Evolutionary conservation across 2,113 vertebrate species (phyloP), one percentile per base, ranked within the genome.

Genomic region (Gopherus evgoodei): DNA sequence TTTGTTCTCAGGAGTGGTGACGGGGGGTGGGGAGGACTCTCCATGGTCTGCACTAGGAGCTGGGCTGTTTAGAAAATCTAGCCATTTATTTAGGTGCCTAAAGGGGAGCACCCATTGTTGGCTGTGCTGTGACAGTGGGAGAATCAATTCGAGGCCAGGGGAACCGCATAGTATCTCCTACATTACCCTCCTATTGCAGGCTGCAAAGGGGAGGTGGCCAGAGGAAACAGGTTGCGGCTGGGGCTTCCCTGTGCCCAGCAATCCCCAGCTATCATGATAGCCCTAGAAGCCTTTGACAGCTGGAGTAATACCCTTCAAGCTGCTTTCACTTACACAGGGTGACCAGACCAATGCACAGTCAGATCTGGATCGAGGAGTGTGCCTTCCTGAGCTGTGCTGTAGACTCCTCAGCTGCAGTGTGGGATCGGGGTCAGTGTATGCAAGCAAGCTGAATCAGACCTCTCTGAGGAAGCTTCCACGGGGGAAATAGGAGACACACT

Each of bases 21-120:
- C 5, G 4, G 27, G 16, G 2, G 31, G 35, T 5, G 31, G 7
- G 35, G 35, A 3, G 5, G 17, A 72, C 21, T 72, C 9, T 11
- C n/a, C 9, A n/a, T 17, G 5, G 8, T n/a, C 21, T 11, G 19
- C 35, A 22, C 5, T 72, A 38, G 19, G n/a, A 72, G 19, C n/a
- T 38, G n/a, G 38, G 65, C 65, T 72, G 19, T 72, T 17, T 11
- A 19, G 17, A 38, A 69, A 69, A 72, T 9, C 65, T 5, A 17
- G 35, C 17, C 17, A 10, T 69, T 69, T 38, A n/a, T 19, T n/a
- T n/a, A n/a, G 35, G 35, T 14, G 6, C 35, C 69, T 79, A 4
- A 13, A 24, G 1, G 19, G 44, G 54, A 35, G 42, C 81, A 6
- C 0, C 1, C 38, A 49, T 6, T 3, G 2, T 2, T 22, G 59